phyloP scores from a whole-genome alignment of 1,140 invertebrate genomes.

The Trachymyrmex septentrionalis region DNA sequence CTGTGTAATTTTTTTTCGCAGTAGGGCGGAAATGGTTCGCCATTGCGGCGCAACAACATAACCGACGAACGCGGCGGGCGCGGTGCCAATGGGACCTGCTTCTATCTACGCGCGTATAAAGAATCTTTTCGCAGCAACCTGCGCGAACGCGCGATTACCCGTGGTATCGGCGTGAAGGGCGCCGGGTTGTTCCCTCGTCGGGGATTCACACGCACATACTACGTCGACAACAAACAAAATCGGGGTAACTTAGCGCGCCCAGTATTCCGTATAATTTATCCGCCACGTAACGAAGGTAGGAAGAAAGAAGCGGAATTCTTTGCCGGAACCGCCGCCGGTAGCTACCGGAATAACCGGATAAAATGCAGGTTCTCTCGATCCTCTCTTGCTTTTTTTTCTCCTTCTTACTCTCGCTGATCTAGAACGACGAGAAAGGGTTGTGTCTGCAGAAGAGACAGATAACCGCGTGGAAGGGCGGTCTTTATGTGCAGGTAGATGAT shows the following conservation, averaged over 20 bases:
- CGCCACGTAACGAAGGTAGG: constrained; percentile 54
- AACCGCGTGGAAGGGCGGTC: constrained; percentile 46
- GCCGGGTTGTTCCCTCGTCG: constrained; percentile 19
- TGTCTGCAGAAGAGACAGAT: constrained; percentile 65
- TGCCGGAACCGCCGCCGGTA: constrained; percentile 69
- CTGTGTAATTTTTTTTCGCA: constrained; percentile 25
- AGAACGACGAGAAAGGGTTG: constrained; percentile 54
- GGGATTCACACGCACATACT: constrained; percentile 65
- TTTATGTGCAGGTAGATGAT: constrained; percentile 72
- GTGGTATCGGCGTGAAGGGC: constrained; percentile 31
- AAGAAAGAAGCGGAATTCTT: constrained; percentile 61
- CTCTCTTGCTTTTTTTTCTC: constrained; percentile 6
- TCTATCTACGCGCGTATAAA: constrained; percentile 59
- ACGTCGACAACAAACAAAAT: constrained; percentile 60
- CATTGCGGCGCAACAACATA: constrained; percentile 63
- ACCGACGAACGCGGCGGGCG: constrained; percentile 38
- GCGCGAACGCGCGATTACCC: constrained; percentile 63
- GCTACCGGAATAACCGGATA: constrained; percentile 79
- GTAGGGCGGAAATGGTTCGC: constrained; percentile 54
- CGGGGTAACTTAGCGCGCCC: constrained; percentile 63
- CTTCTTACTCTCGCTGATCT: constrained; percentile 40
- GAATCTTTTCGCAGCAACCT: constrained; percentile 75
- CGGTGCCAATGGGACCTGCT: constrained; percentile 65
- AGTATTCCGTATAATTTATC: constrained; percentile 79
- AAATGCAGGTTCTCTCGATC: constrained; percentile 72